Evolutionary conservation across 37 sponge, comb jelly and placozoan genomes (phyloP).

Genomic region (Halisarca cf. caerulea): DNA sequence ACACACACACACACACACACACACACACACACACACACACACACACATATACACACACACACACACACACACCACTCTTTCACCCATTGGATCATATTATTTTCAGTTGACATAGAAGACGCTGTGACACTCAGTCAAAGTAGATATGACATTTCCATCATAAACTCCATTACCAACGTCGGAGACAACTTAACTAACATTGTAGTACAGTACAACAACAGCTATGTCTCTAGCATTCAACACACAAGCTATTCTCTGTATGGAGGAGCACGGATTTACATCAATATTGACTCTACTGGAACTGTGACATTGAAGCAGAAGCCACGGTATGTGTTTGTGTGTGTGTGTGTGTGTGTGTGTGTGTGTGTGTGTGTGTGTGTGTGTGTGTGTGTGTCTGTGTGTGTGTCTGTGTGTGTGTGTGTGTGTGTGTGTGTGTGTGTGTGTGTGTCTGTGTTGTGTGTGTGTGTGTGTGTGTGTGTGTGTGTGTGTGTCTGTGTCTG

Average conservation of each 20-base stretch:
- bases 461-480: slow-evolving; percentile 30
- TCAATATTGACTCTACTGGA: background rate
- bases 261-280: background rate
- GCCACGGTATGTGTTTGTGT: slow-evolving; percentile 6
- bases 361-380: slow-evolving; percentile 13
- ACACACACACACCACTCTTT: background rate
- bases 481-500: slow-evolving; percentile 26
- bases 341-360: slow-evolving; percentile 6
- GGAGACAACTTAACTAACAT: background rate
- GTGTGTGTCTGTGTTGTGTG: slow-evolving; percentile 16
- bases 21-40: slow-evolving; percentile 24
- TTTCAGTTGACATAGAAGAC: background rate
- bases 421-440: slow-evolving; percentile 22
- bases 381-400: background rate
- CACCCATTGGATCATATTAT: no score
- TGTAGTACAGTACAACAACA: background rate
- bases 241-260: background rate
- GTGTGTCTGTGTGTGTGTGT: slow-evolving; percentile 24
- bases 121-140: background rate
- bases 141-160: background rate
- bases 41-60: slow-evolving; percentile 18
- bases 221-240: background rate
- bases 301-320: background rate
- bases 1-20: slow-evolving; percentile 21
- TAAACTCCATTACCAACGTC: background rate